Conservation (phyloP, 1,140 invertebrate genomes). For the Hyles euphorbiae region DNA sequence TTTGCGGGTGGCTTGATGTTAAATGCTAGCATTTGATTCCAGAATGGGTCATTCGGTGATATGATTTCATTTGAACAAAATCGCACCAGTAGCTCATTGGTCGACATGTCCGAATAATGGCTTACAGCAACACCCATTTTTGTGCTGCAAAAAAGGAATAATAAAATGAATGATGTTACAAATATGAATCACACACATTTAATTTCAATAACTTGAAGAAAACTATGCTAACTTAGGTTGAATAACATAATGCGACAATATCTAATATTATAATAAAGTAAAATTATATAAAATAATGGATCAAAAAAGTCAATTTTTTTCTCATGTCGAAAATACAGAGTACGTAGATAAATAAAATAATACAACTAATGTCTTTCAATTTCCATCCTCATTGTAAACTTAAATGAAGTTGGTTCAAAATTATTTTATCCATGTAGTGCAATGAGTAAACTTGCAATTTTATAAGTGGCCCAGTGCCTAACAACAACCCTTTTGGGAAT, state of each 20-base stretch:
- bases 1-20: slow-evolving; percentile 87
- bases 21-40: slow-evolving; percentile 95
- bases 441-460: too few species aligned
- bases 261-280: not conserved
- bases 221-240: not conserved
- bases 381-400: too few species aligned
- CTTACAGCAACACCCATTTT: slow-evolving; percentile 92
- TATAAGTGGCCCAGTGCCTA: too few species aligned
- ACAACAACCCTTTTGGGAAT: too few species aligned
- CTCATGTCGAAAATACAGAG: too few species aligned
- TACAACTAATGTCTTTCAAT: too few species aligned
- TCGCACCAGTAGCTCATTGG: slow-evolving; percentile 86
- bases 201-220: not conserved
- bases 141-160: not conserved
- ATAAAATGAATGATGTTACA: not conserved
- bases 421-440: too few species aligned
- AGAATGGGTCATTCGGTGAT: slow-evolving; percentile 92
- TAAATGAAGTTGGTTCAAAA: too few species aligned
- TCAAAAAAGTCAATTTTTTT: not conserved
- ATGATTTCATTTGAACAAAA: slow-evolving; percentile 89
- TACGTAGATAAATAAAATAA: too few species aligned
- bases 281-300: not conserved
- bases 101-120: slow-evolving; percentile 86
- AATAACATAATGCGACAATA: not conserved
- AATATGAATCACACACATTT: not conserved